Conservation (phyloP, 2,888 invertebrate species). For the Scrobipalpa costella region DNA sequence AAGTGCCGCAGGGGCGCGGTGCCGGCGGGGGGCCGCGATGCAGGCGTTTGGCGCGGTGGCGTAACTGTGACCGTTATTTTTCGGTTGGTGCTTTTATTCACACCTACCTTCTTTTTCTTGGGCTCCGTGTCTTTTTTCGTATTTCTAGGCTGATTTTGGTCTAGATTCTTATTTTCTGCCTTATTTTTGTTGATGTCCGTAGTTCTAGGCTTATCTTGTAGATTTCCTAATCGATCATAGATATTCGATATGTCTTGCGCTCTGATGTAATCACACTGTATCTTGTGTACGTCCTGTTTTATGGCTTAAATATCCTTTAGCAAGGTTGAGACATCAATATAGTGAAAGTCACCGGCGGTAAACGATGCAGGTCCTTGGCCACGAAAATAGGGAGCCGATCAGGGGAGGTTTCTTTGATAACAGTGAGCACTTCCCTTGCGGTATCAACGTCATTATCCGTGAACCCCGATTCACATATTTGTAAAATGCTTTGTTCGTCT, state of each 20-base stretch:
- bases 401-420: too few species aligned
- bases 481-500: too few species aligned
- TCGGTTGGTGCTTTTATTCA: too few species aligned
- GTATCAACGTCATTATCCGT: too few species aligned
- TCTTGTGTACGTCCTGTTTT: constrained; percentile 6
- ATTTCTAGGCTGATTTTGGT: not conserved
- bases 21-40: not conserved
- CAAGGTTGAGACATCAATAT: constrained; percentile 2
- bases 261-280: not conserved
- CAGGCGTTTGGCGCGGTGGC: not conserved
- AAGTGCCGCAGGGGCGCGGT: too few species aligned
- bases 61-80: too few species aligned
- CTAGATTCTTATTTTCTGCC: not conserved
- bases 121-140: not conserved
- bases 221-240: not conserved
- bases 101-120: constrained; percentile 1
- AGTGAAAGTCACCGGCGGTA: constrained; percentile 5
- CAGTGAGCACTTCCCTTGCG: too few species aligned
- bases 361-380: constrained; percentile 1
- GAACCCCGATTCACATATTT: too few species aligned
- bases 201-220: not conserved
- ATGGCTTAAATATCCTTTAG: not conserved
- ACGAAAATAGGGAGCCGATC: not conserved
- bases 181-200: not conserved
- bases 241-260: not conserved